phyloP scores from a whole-genome alignment of 2,888 invertebrate genomes.

The Laspeyria flexula region DNA sequence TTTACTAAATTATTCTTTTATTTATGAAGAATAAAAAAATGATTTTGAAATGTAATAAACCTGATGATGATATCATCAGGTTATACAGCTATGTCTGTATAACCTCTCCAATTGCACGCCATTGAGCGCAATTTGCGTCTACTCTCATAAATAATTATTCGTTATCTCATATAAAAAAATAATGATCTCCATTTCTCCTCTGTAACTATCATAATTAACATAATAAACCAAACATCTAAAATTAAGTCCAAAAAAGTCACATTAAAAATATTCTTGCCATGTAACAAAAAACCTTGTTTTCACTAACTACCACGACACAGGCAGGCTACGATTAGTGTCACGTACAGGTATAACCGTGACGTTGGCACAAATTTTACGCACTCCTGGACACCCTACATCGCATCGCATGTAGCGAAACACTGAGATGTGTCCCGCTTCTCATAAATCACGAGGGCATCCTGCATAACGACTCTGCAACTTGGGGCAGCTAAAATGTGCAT shows the following conservation, averaged over 20 bases:
- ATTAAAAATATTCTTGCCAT: slow-evolving; percentile 1
- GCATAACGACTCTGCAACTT: slow-evolving; percentile 46
- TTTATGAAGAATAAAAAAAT: no score
- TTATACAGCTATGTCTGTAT: no score
- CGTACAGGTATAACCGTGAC: slow-evolving; percentile 15
- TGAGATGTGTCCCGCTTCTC: slow-evolving; percentile 52
- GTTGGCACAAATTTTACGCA: slow-evolving; percentile 35
- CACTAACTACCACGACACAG: slow-evolving; percentile 20
- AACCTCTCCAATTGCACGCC: no score
- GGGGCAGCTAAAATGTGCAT: slow-evolving; percentile 35
- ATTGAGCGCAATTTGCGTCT: no score
- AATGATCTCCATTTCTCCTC: no score
- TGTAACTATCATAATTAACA: no score
- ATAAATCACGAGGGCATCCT: slow-evolving; percentile 57
- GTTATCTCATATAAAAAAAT: no score
- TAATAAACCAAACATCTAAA: no score
- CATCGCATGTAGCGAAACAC: slow-evolving; percentile 51
- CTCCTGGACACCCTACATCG: slow-evolving; percentile 45
- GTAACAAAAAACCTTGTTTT: slow-evolving; percentile 15
- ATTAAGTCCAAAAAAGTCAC: not conserved
- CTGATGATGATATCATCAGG: no score
- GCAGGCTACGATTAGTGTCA: slow-evolving; percentile 17
- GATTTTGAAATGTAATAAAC: no score
- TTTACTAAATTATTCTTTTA: no score
- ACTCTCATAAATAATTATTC: no score